Evolutionary conservation across 2,797 vertebrate species (phyloP).

Genomic region (Bucorvus abyssinicus): DNA sequence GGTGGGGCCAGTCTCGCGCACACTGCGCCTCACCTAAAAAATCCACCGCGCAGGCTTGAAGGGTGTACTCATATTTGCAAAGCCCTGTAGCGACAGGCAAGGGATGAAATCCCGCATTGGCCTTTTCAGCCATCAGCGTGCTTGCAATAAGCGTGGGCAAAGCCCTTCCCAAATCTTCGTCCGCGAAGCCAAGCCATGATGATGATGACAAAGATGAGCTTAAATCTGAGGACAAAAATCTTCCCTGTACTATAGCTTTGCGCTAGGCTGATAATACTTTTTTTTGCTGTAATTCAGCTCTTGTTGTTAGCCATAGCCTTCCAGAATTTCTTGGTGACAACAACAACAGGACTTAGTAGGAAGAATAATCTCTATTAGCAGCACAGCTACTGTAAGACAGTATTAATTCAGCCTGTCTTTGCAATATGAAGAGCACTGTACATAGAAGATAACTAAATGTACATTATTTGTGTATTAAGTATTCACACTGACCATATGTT

Average conservation of each 20-base stretch:
- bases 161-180: too few species aligned
- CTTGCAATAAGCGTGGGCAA: too few species aligned
- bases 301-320: background rate
- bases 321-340: background rate
- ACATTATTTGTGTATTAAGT: background rate
- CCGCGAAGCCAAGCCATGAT: too few species aligned
- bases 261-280: background rate
- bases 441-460: background rate
- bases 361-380: background rate
- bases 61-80: too few species aligned
- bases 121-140: too few species aligned
- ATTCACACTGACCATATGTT: background rate
- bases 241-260: background rate
- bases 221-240: background rate
- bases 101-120: too few species aligned
- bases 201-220: background rate
- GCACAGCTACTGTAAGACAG: background rate
- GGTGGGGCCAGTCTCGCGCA: too few species aligned
- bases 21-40: too few species aligned
- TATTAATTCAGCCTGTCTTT: background rate
- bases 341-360: background rate
- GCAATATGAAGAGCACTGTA: background rate
- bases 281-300: background rate
- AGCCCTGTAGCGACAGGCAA: too few species aligned
- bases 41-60: too few species aligned